Evolutionary conservation across 2,113 vertebrate genomes (phyloP).

Genomic region (Colius striatus): DNA sequence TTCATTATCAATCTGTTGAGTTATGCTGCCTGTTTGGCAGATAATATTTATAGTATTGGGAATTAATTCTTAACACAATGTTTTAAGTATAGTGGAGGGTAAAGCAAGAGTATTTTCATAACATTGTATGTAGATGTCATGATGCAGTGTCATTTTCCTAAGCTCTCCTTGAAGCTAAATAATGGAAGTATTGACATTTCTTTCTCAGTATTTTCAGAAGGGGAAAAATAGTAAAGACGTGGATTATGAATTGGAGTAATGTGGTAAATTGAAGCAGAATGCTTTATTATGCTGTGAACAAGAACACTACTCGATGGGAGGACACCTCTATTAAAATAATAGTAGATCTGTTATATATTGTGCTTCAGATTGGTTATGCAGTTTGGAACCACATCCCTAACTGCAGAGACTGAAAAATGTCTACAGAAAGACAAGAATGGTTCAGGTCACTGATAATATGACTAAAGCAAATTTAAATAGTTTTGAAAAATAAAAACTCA

Average conservation of each 20-base stretch:
- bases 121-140: background rate
- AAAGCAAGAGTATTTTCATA: background rate
- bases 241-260: too few species aligned
- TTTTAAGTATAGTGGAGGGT: background rate
- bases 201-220: background rate
- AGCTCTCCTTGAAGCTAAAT: background rate
- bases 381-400: background rate
- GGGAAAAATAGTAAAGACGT: too few species aligned
- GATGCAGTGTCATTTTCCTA: background rate
- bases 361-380: background rate
- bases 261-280: background rate
- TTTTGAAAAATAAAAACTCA: background rate
- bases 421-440: background rate
- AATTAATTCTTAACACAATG: background rate
- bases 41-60: background rate
- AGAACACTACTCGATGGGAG: background rate
- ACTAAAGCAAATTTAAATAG: constrained; percentile 2
- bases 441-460: background rate
- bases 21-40: background rate
- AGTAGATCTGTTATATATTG: background rate
- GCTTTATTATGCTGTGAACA: background rate
- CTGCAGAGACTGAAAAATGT: background rate
- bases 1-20: background rate
- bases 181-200: background rate
- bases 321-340: background rate